Base-by-base conservation (phyloP, 2,113 vertebrate genomes). In the Sitta europaea region DNA sequence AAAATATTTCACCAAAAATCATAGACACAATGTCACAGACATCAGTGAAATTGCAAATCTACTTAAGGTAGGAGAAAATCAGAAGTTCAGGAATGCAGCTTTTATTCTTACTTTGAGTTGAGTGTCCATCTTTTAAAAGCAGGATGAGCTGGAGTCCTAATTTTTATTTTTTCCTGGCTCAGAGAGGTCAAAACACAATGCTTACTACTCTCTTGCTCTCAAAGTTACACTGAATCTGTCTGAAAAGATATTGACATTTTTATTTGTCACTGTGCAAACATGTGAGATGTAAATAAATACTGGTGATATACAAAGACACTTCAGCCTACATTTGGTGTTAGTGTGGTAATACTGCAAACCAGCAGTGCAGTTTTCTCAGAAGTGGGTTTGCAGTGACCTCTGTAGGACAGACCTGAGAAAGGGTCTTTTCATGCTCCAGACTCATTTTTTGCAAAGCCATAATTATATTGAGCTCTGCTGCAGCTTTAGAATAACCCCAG, bases 361-460 rank as follows among this genome's bases (percentile, higher is more conserved):
- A 28, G 24, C 29, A 3, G 2, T 23, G 42, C 35, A 15, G 33
- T 43, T 67, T 71, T 53, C 40, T 87, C 81, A 91, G 57, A 89
- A 75, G 40, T 59, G 48, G 36, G n/a, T 91, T 85, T 87, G 77
- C 77, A 95, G 90, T 91, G 96, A 97, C 96, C 94, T 90, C 96
- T 96, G 73, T 81, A 97, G 96, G 95, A 93, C 53, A 45, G 61
- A 85, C 5, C 14, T 48, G 43, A 78, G 9, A 58, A 24, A 47
- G 14, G 27, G 38, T 38, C 21, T 31, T 8, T 70, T 73, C 33
- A 4, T 6, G 4, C 22, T 76, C 20, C 50, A 40, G 53, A 28
- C n/a, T 75, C 13, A 5, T 15, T 58, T 61, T 62, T 13, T 66
- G 45, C 23, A 31, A 94, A 91, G 21, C 58, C 20, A 1, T 15